These are phyloP conservation scores for Ptychochromis oligacanthus DNA, from an alignment of 2,113 vertebrate genomes.

Conservation along the genomic window DNA sequence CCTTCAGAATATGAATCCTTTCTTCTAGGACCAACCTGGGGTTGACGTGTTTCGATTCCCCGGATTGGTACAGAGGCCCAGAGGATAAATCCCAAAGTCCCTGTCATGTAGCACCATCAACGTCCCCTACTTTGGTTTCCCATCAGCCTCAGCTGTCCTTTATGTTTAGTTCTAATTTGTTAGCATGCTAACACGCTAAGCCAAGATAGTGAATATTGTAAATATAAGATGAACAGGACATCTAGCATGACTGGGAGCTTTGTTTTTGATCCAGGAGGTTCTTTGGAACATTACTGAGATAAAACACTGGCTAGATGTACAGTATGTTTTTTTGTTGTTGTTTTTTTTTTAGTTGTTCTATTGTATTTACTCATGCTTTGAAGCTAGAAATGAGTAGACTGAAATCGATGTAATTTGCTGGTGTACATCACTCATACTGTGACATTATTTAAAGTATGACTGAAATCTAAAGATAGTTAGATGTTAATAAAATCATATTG, in stretches of 20 bases:
- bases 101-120: background rate
- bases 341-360: no score
- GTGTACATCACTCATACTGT: no score
- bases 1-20: no score
- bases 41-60: background rate
- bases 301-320: no score
- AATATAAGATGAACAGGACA: background rate
- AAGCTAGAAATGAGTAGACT: no score
- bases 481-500: background rate
- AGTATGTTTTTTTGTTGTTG: no score
- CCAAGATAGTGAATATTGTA: background rate
- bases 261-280: background rate
- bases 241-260: background rate
- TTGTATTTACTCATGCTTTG: no score
- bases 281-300: no score
- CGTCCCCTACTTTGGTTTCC: background rate
- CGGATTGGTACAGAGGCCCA: background rate
- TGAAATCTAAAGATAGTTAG: background rate
- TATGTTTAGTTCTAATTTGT: background rate
- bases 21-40: no score
- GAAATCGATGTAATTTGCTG: background rate
- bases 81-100: background rate
- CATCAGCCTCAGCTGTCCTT: background rate
- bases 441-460: background rate
- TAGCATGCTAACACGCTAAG: background rate